phyloP scores from a whole-genome alignment of 2,113 vertebrate species.

The Chloroceryle aenea region DNA sequence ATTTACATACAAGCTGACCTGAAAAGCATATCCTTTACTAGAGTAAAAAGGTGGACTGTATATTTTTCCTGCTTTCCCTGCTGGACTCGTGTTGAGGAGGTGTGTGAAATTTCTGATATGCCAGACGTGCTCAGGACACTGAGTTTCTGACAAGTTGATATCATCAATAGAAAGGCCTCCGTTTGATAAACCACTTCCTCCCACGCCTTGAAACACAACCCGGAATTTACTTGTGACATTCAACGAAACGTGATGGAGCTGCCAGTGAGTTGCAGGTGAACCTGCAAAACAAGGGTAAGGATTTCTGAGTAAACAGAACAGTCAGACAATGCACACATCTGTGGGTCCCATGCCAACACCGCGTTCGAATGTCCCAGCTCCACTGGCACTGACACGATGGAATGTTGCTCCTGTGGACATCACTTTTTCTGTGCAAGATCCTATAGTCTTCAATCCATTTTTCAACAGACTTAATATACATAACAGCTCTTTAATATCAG shows the following conservation, averaged over 20 bases:
- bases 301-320: background rate
- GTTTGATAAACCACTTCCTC: slow-evolving; percentile 28
- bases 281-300: slow-evolving; percentile 58
- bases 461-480: background rate
- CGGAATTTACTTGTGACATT: slow-evolving; percentile 82
- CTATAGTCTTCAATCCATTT: background rate
- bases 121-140: slow-evolving; percentile 89
- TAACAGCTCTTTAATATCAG: background rate
- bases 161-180: slow-evolving; percentile 93
- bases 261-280: slow-evolving; percentile 80
- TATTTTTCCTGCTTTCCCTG: slow-evolving; percentile 17
- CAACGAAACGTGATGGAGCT: slow-evolving; percentile 85
- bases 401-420: background rate
- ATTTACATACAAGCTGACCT: slow-evolving; percentile 78
- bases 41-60: slow-evolving; percentile 88
- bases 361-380: background rate
- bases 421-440: background rate
- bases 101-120: slow-evolving; percentile 84
- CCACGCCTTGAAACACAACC: slow-evolving; percentile 85
- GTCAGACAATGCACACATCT: background rate
- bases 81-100: slow-evolving; percentile 70
- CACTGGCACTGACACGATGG: background rate
- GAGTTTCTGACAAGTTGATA: slow-evolving; percentile 91
- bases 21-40: slow-evolving; percentile 88
- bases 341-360: background rate